phyloP scores from a whole-genome alignment of 2,888 invertebrate genomes.

The Cheilosia variabilis region DNA sequence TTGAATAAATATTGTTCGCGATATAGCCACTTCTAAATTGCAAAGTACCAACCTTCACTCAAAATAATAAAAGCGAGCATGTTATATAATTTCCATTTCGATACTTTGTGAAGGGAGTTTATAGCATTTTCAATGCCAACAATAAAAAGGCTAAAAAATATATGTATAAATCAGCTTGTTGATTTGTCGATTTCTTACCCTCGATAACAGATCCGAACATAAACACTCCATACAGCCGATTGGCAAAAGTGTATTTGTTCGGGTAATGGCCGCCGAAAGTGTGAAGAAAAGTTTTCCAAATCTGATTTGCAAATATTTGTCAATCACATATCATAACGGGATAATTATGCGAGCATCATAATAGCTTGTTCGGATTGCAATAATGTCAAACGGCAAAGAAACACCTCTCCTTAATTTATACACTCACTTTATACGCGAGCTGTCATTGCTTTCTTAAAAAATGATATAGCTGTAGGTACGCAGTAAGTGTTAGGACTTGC shows the following conservation, averaged over 20 bases:
- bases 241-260: background rate
- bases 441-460: conserved; percentile 4
- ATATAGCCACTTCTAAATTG: background rate
- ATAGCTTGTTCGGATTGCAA: background rate
- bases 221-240: background rate
- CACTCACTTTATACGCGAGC: conserved; percentile 1
- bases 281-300: background rate
- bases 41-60: conserved; percentile 20
- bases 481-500: conserved; percentile 16
- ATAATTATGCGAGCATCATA: background rate
- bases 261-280: background rate
- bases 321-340: conserved; percentile 6
- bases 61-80: background rate
- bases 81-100: conserved; percentile 13
- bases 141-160: conserved; percentile 3
- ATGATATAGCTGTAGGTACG: background rate
- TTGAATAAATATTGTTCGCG: background rate
- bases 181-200: conserved; percentile 13
- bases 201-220: background rate
- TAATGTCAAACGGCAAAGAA: background rate
- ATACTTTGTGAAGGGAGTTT: conserved; percentile 28
- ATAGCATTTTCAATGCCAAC: conserved; percentile 37
- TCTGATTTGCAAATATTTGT: background rate
- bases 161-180: conserved; percentile 1
- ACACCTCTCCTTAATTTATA: background rate